phyloP scores from a whole-genome alignment of 2,888 invertebrate species.

The Girardia tigrina region DNA sequence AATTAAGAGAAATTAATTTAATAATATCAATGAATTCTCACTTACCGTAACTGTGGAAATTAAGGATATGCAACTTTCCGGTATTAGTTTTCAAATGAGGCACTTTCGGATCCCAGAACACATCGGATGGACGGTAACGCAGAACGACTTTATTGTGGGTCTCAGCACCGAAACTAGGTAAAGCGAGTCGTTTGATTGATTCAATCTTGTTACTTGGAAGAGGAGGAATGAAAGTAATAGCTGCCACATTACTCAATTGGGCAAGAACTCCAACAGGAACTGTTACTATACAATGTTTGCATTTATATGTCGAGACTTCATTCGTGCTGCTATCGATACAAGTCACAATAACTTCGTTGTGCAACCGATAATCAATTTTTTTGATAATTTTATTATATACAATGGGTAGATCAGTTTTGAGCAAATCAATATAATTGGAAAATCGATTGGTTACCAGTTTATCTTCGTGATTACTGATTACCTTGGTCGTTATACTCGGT shows the following conservation, averaged over 20 bases:
- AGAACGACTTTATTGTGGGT: constrained; percentile 37
- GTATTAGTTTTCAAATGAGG: constrained; percentile 4
- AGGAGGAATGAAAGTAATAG: constrained; percentile 34
- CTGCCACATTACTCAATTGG: constrained; percentile 30
- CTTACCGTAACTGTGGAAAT: constrained; percentile 26
- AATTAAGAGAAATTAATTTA: too few species aligned
- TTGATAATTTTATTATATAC: background rate
- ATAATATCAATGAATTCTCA: background rate
- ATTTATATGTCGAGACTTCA: background rate
- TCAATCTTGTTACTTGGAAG: constrained; percentile 26
- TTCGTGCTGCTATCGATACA: background rate
- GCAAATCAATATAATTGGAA: background rate
- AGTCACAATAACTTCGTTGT: background rate
- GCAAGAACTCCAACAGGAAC: constrained; percentile 37
- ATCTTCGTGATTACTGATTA: background rate
- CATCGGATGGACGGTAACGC: constrained; percentile 24
- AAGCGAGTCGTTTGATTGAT: constrained; percentile 33
- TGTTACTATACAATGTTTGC: constrained; percentile 33
- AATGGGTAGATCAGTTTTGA: background rate
- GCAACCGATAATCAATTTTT: background rate
- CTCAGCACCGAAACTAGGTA: constrained; percentile 34
- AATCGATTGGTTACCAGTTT: background rate
- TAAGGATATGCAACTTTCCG: constrained; percentile 2
- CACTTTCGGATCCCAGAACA: constrained; percentile 30
- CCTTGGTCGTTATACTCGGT: background rate